Evolutionary conservation across 2,888 invertebrate genomes (phyloP).

Genomic region (Mesorhabditis spiculigera): DNA sequence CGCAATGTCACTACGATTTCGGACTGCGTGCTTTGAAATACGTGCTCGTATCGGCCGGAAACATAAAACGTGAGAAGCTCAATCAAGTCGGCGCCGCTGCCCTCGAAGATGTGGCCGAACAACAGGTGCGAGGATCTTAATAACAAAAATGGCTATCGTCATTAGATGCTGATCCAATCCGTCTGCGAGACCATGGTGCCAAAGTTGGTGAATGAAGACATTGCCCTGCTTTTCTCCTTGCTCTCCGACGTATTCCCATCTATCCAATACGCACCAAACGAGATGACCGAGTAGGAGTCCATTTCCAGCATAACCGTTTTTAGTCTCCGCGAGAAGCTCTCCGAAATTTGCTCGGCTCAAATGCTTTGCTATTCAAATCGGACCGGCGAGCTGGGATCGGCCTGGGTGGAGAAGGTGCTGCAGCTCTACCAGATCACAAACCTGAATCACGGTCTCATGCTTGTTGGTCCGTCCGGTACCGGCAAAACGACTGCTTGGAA

Average conservation of each 20-base stretch:
- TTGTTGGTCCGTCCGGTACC: conserved; percentile 70
- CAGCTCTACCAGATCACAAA: conserved; percentile 98
- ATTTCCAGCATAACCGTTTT: background rate
- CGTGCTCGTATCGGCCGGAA: conserved; percentile 94
- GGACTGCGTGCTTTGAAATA: conserved; percentile 91
- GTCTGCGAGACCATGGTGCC: conserved; percentile 99
- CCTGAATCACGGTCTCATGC: conserved; percentile 97
- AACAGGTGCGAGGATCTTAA: conserved; percentile 28
- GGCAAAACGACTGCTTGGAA: conserved; percentile 63
- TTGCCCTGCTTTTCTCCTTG: conserved; percentile 89
- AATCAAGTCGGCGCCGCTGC: conserved; percentile 69
- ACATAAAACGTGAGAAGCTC: conserved; percentile 95
- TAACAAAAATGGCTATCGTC: conserved; percentile 73
- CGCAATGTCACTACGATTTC: conserved; percentile 98
- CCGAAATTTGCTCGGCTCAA: conserved; percentile 51
- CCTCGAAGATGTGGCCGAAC: conserved; percentile 69
- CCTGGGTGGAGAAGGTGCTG: conserved; percentile 68
- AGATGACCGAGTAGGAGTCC: conserved; percentile 46
- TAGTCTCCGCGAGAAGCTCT: conserved; percentile 42
- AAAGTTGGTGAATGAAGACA: conserved; percentile 97
- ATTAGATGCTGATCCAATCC: conserved; percentile 87
- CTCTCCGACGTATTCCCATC: conserved; percentile 99
- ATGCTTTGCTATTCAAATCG: conserved; percentile 46
- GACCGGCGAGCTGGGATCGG: conserved; percentile 43
- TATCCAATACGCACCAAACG: conserved; percentile 72